Evolutionary conservation across 1,140 invertebrate species (phyloP).

Genomic region (Drusus annulatus): DNA sequence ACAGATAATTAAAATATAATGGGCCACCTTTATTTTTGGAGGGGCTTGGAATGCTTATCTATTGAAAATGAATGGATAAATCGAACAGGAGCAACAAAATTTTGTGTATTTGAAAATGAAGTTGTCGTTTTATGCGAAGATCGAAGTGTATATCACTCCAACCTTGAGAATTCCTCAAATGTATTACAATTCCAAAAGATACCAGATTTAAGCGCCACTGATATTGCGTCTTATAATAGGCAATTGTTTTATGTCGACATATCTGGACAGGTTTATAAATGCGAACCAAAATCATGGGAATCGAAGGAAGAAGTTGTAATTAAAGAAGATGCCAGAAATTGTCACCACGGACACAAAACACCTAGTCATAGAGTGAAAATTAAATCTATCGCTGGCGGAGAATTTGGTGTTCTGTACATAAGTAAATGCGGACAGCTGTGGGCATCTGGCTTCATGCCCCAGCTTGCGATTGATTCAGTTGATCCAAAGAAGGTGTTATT

Average conservation of each 20-base stretch:
- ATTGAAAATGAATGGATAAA: slow-evolving; percentile 28
- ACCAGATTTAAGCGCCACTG: slow-evolving; percentile 69
- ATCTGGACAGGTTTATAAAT: slow-evolving; percentile 75
- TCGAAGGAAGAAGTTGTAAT: slow-evolving; percentile 75
- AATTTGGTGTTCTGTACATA: slow-evolving; percentile 76
- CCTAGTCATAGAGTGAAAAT: slow-evolving; percentile 76
- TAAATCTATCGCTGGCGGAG: slow-evolving; percentile 74
- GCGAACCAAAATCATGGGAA: slow-evolving; percentile 70
- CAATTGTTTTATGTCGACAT: slow-evolving; percentile 76
- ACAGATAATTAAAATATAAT: slow-evolving; percentile 37
- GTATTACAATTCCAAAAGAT: slow-evolving; percentile 65
- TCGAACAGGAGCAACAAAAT: slow-evolving; percentile 67
- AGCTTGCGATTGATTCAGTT: slow-evolving; percentile 76
- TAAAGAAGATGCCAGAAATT: slow-evolving; percentile 76
- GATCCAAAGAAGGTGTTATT: slow-evolving; percentile 78
- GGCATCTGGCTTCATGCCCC: slow-evolving; percentile 81
- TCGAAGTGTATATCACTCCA: slow-evolving; percentile 67
- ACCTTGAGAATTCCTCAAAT: slow-evolving; percentile 61
- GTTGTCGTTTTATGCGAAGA: slow-evolving; percentile 68
- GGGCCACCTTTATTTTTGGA: slow-evolving; percentile 53
- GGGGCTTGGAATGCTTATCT: slow-evolving; percentile 49
- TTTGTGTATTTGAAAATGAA: slow-evolving; percentile 64
- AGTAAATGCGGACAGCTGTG: slow-evolving; percentile 81
- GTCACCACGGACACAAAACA: slow-evolving; percentile 76
- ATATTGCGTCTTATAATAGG: slow-evolving; percentile 75